Conservation (phyloP, 2,113 vertebrate species). For the Cervus canadensis region DNA sequence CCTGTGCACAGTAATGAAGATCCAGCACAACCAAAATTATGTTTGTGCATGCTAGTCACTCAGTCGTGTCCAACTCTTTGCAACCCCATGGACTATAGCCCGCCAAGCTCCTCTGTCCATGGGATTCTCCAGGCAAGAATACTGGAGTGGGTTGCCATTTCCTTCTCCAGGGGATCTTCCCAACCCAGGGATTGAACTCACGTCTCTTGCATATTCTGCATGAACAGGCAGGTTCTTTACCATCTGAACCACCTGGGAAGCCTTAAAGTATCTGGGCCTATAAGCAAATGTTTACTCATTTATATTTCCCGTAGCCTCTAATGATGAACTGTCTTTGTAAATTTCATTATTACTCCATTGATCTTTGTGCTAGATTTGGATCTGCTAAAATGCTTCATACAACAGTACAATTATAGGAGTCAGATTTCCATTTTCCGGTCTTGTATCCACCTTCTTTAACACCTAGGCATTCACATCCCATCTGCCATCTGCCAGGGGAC, state of each 20-base stretch:
- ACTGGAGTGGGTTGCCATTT: not conserved
- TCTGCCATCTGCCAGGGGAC: not conserved
- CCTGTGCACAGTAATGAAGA: not conserved
- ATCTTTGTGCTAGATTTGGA: not conserved
- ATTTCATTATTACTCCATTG: not conserved
- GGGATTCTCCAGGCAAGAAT: not conserved
- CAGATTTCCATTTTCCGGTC: not conserved
- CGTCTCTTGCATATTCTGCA: not conserved
- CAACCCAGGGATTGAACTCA: not conserved
- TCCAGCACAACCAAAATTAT: not conserved
- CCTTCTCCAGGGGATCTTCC: not conserved
- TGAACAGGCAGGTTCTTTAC: not conserved
- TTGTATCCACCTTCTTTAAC: not conserved
- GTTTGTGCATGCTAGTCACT: not conserved
- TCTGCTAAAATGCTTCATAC: not conserved
- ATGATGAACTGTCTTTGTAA: not conserved
- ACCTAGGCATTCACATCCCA: not conserved
- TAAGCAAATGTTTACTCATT: not conserved
- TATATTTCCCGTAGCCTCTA: not conserved
- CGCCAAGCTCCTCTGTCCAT: not conserved
- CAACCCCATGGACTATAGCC: not conserved
- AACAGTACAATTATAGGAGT: not conserved
- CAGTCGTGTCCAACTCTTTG: not conserved
- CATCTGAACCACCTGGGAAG: not conserved
- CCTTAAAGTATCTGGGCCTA: not conserved